These are phyloP conservation scores for Anaspis maculata DNA, from an alignment of 2,888 invertebrate genomes.

Conservation along the genomic window DNA sequence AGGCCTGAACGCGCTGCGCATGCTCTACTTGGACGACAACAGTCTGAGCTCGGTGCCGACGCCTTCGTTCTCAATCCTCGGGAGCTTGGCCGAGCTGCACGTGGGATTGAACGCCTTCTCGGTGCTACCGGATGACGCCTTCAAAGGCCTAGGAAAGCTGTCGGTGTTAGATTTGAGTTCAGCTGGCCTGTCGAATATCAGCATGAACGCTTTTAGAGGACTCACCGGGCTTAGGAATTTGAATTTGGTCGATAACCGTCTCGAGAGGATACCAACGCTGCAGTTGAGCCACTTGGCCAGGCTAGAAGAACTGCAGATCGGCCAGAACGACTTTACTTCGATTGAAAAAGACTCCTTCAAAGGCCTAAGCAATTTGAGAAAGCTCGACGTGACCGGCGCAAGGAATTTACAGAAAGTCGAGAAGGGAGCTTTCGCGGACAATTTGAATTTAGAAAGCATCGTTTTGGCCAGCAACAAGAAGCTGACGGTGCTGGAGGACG, in stretches of 20 bases:
- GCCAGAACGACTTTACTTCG: constrained; percentile 70
- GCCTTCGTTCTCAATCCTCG: constrained; percentile 60
- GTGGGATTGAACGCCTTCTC: constrained; percentile 78
- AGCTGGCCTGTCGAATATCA: constrained; percentile 72
- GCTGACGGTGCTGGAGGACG: constrained; percentile 63
- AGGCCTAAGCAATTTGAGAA: constrained; percentile 67
- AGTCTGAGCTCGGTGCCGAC: constrained; percentile 71
- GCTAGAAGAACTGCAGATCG: constrained; percentile 71
- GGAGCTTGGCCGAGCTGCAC: constrained; percentile 74
- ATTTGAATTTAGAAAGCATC: constrained; percentile 71
- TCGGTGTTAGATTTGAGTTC: constrained; percentile 72
- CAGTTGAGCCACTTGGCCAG: constrained; percentile 63
- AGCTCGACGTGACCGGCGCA: constrained; percentile 71
- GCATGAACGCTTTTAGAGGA: constrained; percentile 66
- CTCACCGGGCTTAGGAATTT: constrained; percentile 66
- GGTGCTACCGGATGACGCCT: constrained; percentile 66
- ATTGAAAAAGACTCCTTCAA: constrained; percentile 67
- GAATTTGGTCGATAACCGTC: constrained; percentile 71
- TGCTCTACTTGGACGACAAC: constrained; percentile 79
- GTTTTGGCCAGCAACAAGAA: constrained; percentile 71
- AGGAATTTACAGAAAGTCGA: constrained; percentile 63
- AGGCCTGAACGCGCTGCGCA: constrained; percentile 65
- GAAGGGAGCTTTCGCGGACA: constrained; percentile 70
- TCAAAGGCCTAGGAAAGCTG: constrained; percentile 66
- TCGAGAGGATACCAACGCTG: constrained; percentile 65